A percentile compares a stretch with the other conserved stretches of the same genome.
phyloP scores from a whole-genome alignment of 2,888 invertebrate genomes.

The Alsophila aescularia region DNA sequence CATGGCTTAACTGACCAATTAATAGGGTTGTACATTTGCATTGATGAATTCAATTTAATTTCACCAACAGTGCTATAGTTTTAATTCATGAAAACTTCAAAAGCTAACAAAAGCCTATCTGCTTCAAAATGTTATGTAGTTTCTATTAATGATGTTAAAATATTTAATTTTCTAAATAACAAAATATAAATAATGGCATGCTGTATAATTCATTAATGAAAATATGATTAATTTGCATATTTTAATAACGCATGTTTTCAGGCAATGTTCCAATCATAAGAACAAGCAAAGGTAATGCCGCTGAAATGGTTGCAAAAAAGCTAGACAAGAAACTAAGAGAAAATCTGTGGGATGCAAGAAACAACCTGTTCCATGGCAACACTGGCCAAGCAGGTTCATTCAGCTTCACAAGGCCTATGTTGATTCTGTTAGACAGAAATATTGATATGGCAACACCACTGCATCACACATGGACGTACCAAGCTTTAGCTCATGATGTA shows the following conservation, averaged over 20 bases:
- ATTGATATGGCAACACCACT: conserved; percentile 98
- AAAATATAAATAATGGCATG: too few species aligned
- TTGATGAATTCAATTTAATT: too few species aligned
- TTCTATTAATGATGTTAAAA: too few species aligned
- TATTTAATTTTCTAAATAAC: too few species aligned
- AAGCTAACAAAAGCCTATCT: too few species aligned
- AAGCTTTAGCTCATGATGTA: conserved; percentile 98
- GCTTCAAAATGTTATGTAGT: too few species aligned
- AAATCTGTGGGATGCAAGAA: conserved; percentile 97
- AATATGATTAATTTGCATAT: conserved; percentile 4
- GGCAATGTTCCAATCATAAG: conserved; percentile 95
- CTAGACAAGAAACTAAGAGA: conserved; percentile 98
- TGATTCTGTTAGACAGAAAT: conserved; percentile 96
- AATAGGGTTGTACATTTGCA: too few species aligned
- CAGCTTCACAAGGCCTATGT: conserved; percentile 96
- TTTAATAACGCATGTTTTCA: too few species aligned
- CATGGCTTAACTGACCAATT: too few species aligned
- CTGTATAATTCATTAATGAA: too few species aligned
- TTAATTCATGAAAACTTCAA: too few species aligned
- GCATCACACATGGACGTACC: conserved; percentile 99
- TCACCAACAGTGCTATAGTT: too few species aligned
- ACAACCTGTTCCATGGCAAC: conserved; percentile 96
- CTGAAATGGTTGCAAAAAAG: conserved; percentile 99
- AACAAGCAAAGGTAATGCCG: conserved; percentile 97
- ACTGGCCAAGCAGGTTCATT: conserved; percentile 89